Evolutionary conservation across 2,888 invertebrate genomes (phyloP).

Genomic region (Noctua janthina): DNA sequence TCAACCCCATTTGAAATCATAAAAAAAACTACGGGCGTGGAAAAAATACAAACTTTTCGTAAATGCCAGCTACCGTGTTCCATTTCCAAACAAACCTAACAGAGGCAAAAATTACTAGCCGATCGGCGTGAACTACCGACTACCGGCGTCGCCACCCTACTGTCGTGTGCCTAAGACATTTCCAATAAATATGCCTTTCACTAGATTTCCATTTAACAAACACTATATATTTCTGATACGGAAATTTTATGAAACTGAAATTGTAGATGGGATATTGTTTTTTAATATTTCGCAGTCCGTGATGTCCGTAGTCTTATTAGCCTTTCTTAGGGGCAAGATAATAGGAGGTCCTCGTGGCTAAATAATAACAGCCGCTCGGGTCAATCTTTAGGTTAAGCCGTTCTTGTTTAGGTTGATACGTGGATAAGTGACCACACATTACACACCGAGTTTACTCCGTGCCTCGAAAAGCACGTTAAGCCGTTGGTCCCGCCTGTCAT

Average conservation of each 20-base stretch:
- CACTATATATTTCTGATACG: slow-evolving; percentile 10
- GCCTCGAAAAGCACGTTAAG: too few relatives aligned
- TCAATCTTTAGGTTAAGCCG: too few relatives aligned
- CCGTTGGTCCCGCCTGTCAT: too few relatives aligned
- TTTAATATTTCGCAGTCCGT: too few relatives aligned
- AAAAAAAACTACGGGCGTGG: not conserved
- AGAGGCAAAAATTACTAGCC: slow-evolving; percentile 69
- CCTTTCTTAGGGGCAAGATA: too few relatives aligned
- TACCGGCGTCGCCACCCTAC: slow-evolving; percentile 31
- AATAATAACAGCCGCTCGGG: too few relatives aligned
- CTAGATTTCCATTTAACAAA: slow-evolving; percentile 56
- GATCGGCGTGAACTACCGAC: slow-evolving; percentile 62
- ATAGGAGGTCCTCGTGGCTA: too few relatives aligned
- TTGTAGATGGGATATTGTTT: not conserved
- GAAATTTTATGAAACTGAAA: slow-evolving; percentile 22
- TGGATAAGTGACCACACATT: too few relatives aligned
- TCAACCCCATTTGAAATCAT: not conserved
- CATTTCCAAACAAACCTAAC: slow-evolving; percentile 18
- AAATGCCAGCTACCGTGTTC: slow-evolving; percentile 32
- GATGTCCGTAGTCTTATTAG: too few relatives aligned
- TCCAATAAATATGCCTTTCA: slow-evolving; percentile 66
- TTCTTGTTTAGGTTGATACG: too few relatives aligned
- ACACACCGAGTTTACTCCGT: too few relatives aligned
- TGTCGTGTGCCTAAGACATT: slow-evolving; percentile 65
- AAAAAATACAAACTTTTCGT: not conserved